Evolutionary conservation across 2,888 invertebrate genomes (phyloP).

Genomic region (Parelbella ahira): DNA sequence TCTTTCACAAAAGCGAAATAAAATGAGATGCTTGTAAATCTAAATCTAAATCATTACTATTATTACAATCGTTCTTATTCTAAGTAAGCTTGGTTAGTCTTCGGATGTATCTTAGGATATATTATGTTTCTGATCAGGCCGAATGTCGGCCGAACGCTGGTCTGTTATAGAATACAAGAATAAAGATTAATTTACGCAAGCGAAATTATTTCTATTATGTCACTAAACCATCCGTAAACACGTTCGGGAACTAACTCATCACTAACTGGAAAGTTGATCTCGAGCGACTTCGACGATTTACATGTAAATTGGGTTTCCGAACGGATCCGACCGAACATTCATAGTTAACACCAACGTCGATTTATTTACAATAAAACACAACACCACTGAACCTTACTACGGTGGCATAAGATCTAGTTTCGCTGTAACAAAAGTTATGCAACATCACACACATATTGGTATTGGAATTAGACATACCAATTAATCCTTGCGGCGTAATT

Average conservation of each 20-base stretch:
- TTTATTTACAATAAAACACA: constrained; percentile 5
- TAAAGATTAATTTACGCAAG: constrained; percentile 14
- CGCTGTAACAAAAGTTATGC: background rate
- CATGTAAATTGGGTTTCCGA: constrained; percentile 73
- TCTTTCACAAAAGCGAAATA: too few species aligned
- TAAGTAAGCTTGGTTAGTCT: too few species aligned
- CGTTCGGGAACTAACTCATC: constrained; percentile 37
- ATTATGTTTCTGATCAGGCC: too few species aligned
- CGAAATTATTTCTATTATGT: constrained; percentile 20
- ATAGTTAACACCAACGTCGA: constrained; percentile 50
- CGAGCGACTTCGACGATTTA: constrained; percentile 67
- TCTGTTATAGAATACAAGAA: too few species aligned
- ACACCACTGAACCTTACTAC: constrained; percentile 14
- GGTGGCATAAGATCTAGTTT: constrained; percentile 19
- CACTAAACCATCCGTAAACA: constrained; percentile 21
- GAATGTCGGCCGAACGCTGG: too few species aligned
- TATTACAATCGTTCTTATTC: too few species aligned
- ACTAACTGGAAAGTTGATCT: constrained; percentile 63
- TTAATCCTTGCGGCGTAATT: constrained; percentile 23
- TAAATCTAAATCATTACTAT: too few species aligned
- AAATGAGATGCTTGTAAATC: too few species aligned
- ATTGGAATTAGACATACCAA: constrained; percentile 32
- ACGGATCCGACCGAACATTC: constrained; percentile 62
- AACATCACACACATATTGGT: constrained; percentile 23
- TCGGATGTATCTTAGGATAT: too few species aligned